Evolutionary conservation across 2,797 vertebrate species (phyloP), one percentile per base, ranked within the genome.

Genomic region (Hoplostethus mediterraneus): DNA sequence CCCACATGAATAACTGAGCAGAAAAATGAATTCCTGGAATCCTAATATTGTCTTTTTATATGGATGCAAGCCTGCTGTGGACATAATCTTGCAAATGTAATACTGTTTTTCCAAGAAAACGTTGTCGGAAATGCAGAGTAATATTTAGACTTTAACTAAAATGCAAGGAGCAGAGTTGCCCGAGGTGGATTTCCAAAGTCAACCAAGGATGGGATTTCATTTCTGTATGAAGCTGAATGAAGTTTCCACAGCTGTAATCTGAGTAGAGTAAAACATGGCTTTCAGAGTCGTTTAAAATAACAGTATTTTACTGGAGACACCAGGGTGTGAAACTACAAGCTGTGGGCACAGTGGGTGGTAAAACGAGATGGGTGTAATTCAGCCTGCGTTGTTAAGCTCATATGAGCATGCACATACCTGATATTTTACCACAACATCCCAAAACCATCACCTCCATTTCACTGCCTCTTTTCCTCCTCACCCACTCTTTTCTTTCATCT

Each of bases 361-460:
- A 61, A 28, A 36, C 17, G 49, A 71, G 61, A 72, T 8, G 40
- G 13, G 17, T 68, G 40, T 64, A 40, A 62, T 67, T 72, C 17
- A 48, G 21, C 30, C 21, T n/a, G 49, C 3, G 28, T 16, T 64
- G 36, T 67, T 63, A 67, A 55, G 60, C 14, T 55, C 51, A 42
- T 5, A 70, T 73, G 58, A 66, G 67, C 61, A 54, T 68, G 57
- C 61, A 65, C 47, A n/a, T 69, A 77, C 75, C 63, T 71, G 60
- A 71, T 64, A 67, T 62, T 81, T 75, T 73, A 69, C 62, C 78
- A 77, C 56, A 75, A 69, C 45, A 64, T 62, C 68, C 64, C 54
- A 40, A 69, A 75, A 78, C 31, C 30, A 61, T 17, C 33, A 67
- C 64, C 52, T 21, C 21, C 4, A 36, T 36, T 21, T 58, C 45